Base-by-base conservation (phyloP, 2,888 invertebrate genomes). In the Morpho helenor region DNA sequence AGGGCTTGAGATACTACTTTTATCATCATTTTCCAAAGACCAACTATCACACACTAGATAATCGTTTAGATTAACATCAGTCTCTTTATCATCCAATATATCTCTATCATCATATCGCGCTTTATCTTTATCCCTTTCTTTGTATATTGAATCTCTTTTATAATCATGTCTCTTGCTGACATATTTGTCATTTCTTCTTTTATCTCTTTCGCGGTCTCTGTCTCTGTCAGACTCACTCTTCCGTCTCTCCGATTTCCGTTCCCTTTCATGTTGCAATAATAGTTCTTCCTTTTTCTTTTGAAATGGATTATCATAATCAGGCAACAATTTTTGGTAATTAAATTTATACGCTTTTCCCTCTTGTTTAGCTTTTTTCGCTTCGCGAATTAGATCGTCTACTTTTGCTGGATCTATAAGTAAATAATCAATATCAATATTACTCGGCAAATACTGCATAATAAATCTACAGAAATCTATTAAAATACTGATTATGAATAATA, bases 31-130 rank as follows among this genome's bases (percentile, higher is more conserved):
- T 40, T 90, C 90, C 10, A 86, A 66, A 4, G 91, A 90, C 91
- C 91, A 91, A 66, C 90, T 91, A 56, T 91, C 91, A 61, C 91
- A 91, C 9, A 91, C 79, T 47, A 91, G 73, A 62, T 82, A 90
- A 68, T 90, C 91, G 60, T 75, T 83, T 9, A 90, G 74, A 69
- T 86, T 79, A 0, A 87, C 81, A 53, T 86, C 77, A 8, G 87
- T 74, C 67, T 87, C 91, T 9, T 64, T 59, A 7, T 68, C 66
- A 49, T 62, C 63, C 9, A 60, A 62, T 41, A 65, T 67, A n/a
- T 60, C 60, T 52, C 68, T 68, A 7, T 54, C 61, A 45, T 62
- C 68, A 9, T 69, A 74, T 59, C 66, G 73, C 23, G 49, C 53
- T 31, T 63, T 69, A 50, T 70, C 66, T 56, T 62, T 67, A 7